These are phyloP conservation scores for Eremobia ochroleuca DNA, from an alignment of 2,888 invertebrate species.

Conservation along the genomic window DNA sequence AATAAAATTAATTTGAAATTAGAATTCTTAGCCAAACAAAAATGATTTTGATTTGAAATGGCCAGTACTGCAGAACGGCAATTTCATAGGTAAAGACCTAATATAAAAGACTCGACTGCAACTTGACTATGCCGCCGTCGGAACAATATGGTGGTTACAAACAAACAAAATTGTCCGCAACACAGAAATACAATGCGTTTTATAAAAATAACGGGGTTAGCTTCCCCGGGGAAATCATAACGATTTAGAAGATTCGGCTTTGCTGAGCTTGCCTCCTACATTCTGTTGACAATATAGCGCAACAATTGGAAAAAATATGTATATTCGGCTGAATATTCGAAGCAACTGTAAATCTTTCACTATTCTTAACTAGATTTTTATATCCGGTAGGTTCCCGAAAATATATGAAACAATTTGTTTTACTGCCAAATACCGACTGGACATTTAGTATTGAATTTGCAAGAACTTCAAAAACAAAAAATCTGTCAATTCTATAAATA, in stretches of 20 bases:
- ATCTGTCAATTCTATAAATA: background rate
- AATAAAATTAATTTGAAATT: no score
- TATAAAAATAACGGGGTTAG: constrained; percentile 62
- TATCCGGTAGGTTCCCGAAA: background rate
- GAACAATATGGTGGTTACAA: constrained; percentile 8
- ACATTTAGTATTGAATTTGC: background rate
- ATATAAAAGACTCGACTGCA: background rate
- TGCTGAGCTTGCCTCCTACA: constrained; percentile 50
- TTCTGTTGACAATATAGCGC: constrained; percentile 40
- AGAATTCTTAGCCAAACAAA: no score
- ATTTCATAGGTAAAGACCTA: no score
- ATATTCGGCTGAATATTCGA: background rate
- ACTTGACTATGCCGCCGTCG: background rate
- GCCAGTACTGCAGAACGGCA: no score
- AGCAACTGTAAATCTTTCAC: constrained; percentile 13
- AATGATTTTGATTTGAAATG: no score
- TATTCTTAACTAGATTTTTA: background rate
- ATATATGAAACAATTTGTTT: background rate
- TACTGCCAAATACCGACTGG: no score
- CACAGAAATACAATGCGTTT: constrained; percentile 54
- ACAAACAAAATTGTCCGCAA: constrained; percentile 43
- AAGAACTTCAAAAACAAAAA: background rate
- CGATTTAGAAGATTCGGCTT: constrained; percentile 69
- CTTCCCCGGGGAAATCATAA: constrained; percentile 75
- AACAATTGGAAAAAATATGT: constrained; percentile 35